Percentiles rank a stretch among this genome's conserved stretches.
These are phyloP conservation scores for Panagrolaimus sp. DNA, from an alignment of 1,140 invertebrate species.

Conservation along the genomic window DNA sequence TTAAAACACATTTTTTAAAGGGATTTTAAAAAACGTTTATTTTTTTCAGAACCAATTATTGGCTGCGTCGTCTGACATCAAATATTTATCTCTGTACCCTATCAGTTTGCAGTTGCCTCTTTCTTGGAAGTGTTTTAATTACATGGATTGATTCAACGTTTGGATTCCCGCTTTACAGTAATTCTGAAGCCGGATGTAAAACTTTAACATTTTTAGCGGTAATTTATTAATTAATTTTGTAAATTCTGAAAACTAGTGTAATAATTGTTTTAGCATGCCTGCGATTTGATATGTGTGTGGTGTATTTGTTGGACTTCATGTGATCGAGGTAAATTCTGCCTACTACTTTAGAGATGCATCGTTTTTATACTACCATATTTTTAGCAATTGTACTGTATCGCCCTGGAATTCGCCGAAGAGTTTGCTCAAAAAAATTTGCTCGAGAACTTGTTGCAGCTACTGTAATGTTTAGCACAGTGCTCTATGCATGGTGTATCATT, in stretches of 20 bases:
- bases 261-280: too few species aligned
- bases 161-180: conserved; percentile 38
- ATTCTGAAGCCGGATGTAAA: conserved; percentile 53
- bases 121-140: conserved; percentile 51
- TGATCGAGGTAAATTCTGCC: conserved; percentile 30
- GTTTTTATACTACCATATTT: too few species aligned
- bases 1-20: conserved; percentile 17
- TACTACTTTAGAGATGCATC: too few species aligned
- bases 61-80: conserved; percentile 52
- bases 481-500: conserved; percentile 54
- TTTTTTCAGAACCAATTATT: conserved; percentile 52
- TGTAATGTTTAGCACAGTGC: conserved; percentile 35
- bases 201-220: conserved; percentile 54
- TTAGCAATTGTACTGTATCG: conserved; percentile 50
- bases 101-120: conserved; percentile 53
- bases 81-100: conserved; percentile 56
- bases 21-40: neutral
- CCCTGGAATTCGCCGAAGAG: conserved; percentile 49
- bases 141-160: conserved; percentile 44
- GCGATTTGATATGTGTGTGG: conserved; percentile 58
- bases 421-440: conserved; percentile 53
- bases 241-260: too few species aligned
- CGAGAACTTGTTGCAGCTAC: conserved; percentile 44
- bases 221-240: too few species aligned
- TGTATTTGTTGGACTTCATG: conserved; percentile 54